Evolutionary conservation across 2,797 vertebrate genomes (phyloP).

Genomic region (Esox masquinongy): DNA sequence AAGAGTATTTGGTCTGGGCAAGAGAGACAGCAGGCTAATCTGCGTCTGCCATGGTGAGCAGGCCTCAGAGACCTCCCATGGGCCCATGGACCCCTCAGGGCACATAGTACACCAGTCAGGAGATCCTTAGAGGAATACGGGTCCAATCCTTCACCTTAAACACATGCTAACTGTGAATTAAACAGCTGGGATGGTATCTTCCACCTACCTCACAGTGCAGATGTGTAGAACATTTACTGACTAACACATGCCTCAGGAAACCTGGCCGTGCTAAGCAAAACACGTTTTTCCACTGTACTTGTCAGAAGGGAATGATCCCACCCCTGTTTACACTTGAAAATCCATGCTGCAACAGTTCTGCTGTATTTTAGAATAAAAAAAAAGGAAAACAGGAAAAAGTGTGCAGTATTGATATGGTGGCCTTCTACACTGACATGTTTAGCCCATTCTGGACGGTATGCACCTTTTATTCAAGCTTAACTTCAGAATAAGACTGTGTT

Average conservation of each 20-base stretch:
- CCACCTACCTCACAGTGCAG: background rate
- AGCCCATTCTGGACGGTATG: too few species aligned
- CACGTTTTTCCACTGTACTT: background rate
- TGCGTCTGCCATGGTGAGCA: background rate
- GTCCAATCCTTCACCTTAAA: background rate
- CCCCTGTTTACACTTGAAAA: too few species aligned
- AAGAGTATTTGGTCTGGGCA: background rate
- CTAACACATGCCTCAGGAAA: background rate
- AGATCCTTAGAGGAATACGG: background rate
- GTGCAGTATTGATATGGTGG: too few species aligned
- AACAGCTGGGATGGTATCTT: background rate
- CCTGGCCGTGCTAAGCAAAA: background rate
- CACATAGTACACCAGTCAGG: background rate
- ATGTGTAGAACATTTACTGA: background rate
- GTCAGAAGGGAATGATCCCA: background rate
- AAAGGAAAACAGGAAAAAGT: too few species aligned
- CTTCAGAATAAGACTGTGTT: too few species aligned
- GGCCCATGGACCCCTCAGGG: background rate
- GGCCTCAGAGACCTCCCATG: background rate
- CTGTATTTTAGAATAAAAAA: too few species aligned
- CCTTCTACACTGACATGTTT: too few species aligned
- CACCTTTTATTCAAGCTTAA: too few species aligned
- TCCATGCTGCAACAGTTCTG: too few species aligned
- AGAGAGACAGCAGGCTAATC: conserved; percentile 4
- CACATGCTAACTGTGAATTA: background rate